Percentiles rank a stretch among this genome's conserved stretches.
Evolutionary conservation across 2,113 vertebrate genomes (phyloP).

Genomic region (Rhinopomastus cyanomelas): DNA sequence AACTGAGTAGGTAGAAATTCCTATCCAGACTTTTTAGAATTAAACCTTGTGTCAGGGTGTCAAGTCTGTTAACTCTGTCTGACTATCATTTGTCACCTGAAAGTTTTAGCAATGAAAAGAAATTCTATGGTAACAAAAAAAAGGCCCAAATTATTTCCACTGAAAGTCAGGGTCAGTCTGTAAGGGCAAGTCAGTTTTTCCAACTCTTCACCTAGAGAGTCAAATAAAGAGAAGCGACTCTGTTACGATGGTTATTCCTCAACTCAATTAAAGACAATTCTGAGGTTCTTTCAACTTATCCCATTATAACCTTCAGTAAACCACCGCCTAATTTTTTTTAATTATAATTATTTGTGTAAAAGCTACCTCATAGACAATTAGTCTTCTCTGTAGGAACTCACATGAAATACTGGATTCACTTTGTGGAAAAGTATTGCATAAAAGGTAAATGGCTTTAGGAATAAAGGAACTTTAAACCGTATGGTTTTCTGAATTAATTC

Average conservation of each 20-base stretch:
- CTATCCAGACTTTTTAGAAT: neutral
- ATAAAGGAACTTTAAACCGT: conserved; percentile 10
- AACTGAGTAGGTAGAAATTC: neutral
- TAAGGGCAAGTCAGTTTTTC: conserved; percentile 28
- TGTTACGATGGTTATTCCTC: conserved; percentile 6
- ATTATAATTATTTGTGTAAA: conserved; percentile 65
- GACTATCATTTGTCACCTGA: neutral
- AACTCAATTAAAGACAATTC: conserved; percentile 44
- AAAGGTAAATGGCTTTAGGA: neutral
- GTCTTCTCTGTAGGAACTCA: neutral
- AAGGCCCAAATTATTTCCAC: neutral
- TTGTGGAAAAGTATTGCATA: neutral
- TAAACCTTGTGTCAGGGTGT: neutral
- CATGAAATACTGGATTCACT: conserved; percentile 1
- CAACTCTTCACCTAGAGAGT: neutral
- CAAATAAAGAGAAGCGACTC: conserved; percentile 11
- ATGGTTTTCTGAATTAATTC: conserved; percentile 21
- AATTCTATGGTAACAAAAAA: neutral
- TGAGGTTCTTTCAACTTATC: conserved; percentile 53
- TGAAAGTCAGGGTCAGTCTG: neutral
- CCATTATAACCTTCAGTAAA: conserved; percentile 44
- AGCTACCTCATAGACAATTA: conserved; percentile 39
- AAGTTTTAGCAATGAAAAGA: neutral
- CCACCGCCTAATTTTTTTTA: conserved; percentile 62
- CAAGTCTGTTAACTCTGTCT: neutral